These are phyloP conservation scores for Anas platyrhynchos DNA, from an alignment of 2,113 vertebrate genomes.

Conservation along the genomic window DNA sequence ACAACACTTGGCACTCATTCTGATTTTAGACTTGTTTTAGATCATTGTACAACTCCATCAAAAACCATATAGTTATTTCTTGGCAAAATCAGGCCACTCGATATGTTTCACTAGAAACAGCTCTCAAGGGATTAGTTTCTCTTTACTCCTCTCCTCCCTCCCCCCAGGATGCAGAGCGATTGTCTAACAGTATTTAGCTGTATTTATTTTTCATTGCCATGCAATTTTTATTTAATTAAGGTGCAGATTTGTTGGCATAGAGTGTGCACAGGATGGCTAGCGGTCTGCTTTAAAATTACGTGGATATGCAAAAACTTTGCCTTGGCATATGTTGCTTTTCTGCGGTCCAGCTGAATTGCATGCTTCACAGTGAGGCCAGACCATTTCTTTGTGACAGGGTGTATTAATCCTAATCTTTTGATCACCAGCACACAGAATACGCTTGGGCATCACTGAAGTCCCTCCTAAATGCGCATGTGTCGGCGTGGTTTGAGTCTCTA, in stretches of 20 bases:
- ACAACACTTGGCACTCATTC: not conserved
- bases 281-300: not conserved
- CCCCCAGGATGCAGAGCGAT: not conserved
- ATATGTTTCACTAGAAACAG: not conserved
- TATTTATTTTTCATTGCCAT: conserved; percentile 6
- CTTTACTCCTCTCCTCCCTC: not conserved
- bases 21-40: not conserved
- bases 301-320: not conserved
- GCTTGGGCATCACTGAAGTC: not conserved
- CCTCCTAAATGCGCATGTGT: not conserved
- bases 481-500: not conserved
- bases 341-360: not conserved
- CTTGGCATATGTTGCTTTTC: not conserved
- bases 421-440: not conserved
- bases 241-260: not conserved
- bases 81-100: conserved; percentile 6
- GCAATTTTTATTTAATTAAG: conserved; percentile 12
- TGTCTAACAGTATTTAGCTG: not conserved
- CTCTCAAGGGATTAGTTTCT: not conserved
- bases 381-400: not conserved
- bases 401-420: not conserved
- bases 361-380: not conserved
- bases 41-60: not conserved
- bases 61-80: not conserved
- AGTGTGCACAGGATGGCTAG: not conserved